Percentiles rank a stretch among this genome's conserved stretches.
Conservation (phyloP, 2,113 vertebrate genomes). For the Engraulis encrasicolus region DNA sequence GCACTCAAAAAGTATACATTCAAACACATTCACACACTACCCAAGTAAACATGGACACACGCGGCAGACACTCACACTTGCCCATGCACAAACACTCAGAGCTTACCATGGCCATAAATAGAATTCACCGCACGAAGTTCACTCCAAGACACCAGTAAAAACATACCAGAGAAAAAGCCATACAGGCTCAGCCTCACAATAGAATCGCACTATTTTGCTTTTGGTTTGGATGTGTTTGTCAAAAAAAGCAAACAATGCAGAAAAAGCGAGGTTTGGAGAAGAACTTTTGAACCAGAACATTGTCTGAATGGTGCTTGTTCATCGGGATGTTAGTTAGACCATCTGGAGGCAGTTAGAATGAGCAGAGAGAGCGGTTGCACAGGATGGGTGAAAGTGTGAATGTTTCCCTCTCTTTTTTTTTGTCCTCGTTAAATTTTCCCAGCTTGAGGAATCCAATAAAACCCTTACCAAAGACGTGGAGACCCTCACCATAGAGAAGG, state of each 20-base stretch:
- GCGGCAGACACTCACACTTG: no score
- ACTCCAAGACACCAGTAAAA: conserved; percentile 1
- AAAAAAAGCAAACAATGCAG: background rate
- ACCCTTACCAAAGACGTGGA: conserved; percentile 94
- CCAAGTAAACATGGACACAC: background rate
- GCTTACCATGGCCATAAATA: background rate
- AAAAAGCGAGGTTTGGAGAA: background rate
- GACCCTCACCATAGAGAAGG: conserved; percentile 89
- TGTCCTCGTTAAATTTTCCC: conserved; percentile 20
- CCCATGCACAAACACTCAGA: background rate
- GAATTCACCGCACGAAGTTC: background rate
- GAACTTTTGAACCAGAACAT: background rate
- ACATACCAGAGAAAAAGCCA: background rate
- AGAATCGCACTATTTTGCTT: background rate
- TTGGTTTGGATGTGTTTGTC: background rate
- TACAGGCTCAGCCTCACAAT: background rate
- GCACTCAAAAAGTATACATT: no score
- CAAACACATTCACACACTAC: no score
- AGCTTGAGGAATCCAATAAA: conserved; percentile 94
- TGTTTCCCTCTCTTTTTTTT: conserved; percentile 14
- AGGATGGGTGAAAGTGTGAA: background rate
- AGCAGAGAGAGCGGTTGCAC: background rate
- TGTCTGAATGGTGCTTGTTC: background rate
- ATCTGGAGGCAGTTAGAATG: background rate
- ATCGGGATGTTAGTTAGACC: background rate